phyloP scores from a whole-genome alignment of 2,888 invertebrate species.

The Protonemura montana region DNA sequence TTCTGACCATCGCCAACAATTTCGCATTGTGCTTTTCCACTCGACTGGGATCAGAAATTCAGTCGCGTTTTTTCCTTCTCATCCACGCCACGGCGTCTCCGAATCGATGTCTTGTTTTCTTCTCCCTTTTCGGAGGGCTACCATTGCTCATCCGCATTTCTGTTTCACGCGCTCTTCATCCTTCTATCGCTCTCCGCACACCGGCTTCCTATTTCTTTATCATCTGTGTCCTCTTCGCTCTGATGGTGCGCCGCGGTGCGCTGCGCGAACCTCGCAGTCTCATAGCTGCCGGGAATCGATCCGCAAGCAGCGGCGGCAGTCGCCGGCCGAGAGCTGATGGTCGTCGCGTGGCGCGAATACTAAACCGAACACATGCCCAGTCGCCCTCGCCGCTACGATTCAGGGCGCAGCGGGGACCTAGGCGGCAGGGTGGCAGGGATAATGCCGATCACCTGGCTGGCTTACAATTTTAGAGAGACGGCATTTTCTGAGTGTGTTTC shows the following conservation, averaged over 20 bases:
- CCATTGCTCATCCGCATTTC: slow-evolving; percentile 37
- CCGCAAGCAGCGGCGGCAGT: slow-evolving; percentile 30
- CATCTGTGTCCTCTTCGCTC: background rate
- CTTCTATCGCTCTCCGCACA: background rate
- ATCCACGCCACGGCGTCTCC: background rate
- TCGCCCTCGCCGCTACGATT: background rate
- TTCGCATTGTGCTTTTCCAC: slow-evolving; percentile 4
- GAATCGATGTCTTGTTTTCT: slow-evolving; percentile 31
- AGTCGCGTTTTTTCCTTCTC: slow-evolving; percentile 17
- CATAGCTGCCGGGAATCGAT: slow-evolving; percentile 20
- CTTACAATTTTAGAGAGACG: no score
- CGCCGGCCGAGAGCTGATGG: slow-evolving; percentile 36
- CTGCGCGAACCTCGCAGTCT: background rate
- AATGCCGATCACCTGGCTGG: background rate
- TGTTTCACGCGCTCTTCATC: slow-evolving; percentile 16
- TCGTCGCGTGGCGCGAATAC: slow-evolving; percentile 24
- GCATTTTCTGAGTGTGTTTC: no score
- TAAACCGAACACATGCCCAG: slow-evolving; percentile 17
- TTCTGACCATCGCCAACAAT: slow-evolving; percentile 23
- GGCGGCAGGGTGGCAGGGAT: background rate
- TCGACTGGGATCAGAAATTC: slow-evolving; percentile 24
- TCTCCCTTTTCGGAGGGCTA: slow-evolving; percentile 12
- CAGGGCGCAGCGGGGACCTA: background rate
- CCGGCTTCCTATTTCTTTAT: background rate
- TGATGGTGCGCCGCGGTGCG: no score